phyloP scores from a whole-genome alignment of 1,140 invertebrate species.

The Lysiphlebus fabarum region DNA sequence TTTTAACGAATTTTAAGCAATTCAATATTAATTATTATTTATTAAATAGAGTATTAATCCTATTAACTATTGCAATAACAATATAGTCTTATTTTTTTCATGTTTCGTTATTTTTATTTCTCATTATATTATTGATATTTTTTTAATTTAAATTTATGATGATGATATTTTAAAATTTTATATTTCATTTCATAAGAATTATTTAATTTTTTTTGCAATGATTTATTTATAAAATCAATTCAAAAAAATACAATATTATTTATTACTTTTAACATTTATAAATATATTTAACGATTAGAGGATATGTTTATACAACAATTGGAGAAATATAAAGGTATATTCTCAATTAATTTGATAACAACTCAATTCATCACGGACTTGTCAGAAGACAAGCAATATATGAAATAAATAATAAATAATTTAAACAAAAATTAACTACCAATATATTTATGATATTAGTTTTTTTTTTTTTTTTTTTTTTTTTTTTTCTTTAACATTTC shows the following conservation, averaged over 20 bases:
- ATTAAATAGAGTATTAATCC: constrained; percentile 1
- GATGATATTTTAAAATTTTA: too few relatives aligned
- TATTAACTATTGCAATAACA: constrained; percentile 2
- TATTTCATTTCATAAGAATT: too few relatives aligned
- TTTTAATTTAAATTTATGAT: too few relatives aligned
- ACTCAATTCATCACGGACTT: background rate
- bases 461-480: too few relatives aligned
- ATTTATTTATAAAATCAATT: too few relatives aligned
- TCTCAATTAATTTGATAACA: background rate
- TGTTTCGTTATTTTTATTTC: constrained; percentile 24
- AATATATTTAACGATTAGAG: constrained; percentile 14
- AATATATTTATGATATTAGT: too few relatives aligned
- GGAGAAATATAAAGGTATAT: constrained; percentile 10
- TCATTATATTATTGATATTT: constrained; percentile 15
- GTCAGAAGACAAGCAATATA: background rate
- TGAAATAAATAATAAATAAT: background rate
- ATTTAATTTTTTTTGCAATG: too few relatives aligned
- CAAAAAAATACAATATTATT: too few relatives aligned
- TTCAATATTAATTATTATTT: constrained; percentile 6
- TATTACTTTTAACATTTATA: background rate
- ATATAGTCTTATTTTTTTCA: constrained; percentile 6
- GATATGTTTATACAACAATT: constrained; percentile 12
- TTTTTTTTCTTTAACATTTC: too few relatives aligned
- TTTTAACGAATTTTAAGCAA: background rate
- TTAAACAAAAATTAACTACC: background rate